These are phyloP conservation scores for Clinocottus analis DNA, from an alignment of 2,113 vertebrate genomes.

Conservation along the genomic window DNA sequence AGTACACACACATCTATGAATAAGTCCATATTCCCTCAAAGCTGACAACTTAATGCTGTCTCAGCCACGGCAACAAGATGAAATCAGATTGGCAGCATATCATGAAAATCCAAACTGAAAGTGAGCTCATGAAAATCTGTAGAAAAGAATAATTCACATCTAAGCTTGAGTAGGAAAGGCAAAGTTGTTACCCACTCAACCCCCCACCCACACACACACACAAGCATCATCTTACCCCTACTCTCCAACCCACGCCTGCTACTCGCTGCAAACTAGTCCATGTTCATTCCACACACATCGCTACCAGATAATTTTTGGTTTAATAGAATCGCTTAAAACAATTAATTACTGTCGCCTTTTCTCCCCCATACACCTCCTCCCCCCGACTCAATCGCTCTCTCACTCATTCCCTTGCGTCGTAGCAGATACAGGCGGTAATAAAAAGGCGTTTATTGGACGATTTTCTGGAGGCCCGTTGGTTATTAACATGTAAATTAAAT, in stretches of 20 bases:
- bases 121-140: slow-evolving; percentile 64
- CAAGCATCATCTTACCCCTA: slow-evolving; percentile 29
- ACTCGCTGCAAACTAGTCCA: slow-evolving; percentile 78
- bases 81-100: slow-evolving; percentile 69
- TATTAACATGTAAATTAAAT: slow-evolving; percentile 99
- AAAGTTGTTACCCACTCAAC: slow-evolving; percentile 5
- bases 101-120: slow-evolving; percentile 64
- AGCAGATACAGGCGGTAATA: slow-evolving; percentile 96
- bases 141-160: slow-evolving; percentile 64
- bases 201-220: slow-evolving; percentile 24
- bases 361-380: slow-evolving; percentile 51
- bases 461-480: slow-evolving; percentile 99
- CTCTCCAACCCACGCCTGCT: slow-evolving; percentile 48
- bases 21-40: slow-evolving; percentile 45
- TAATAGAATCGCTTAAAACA: slow-evolving; percentile 99
- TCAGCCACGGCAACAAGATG: slow-evolving; percentile 59
- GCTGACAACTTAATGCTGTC: slow-evolving; percentile 70
- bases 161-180: slow-evolving; percentile 47
- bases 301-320: slow-evolving; percentile 94
- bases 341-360: slow-evolving; percentile 97
- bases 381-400: slow-evolving; percentile 39
- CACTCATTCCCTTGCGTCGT: slow-evolving; percentile 91
- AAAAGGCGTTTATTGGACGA: slow-evolving; percentile 97
- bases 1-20: slow-evolving; percentile 8
- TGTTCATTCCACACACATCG: slow-evolving; percentile 89